Base-by-base conservation (phyloP, 2,797 vertebrate genomes). In the Selene dorsalis region DNA sequence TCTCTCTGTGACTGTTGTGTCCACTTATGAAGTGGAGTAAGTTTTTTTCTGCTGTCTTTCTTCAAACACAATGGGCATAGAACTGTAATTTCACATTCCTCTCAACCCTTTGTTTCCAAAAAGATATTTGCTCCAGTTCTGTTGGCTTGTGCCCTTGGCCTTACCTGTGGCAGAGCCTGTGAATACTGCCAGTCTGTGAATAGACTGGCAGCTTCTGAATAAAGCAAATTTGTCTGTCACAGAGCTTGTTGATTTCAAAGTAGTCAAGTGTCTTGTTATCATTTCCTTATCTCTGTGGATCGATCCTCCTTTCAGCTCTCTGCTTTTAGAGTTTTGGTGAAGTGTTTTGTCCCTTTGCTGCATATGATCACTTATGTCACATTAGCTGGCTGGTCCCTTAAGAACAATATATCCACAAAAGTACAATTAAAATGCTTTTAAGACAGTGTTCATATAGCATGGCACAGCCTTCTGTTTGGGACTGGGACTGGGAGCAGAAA, bases 401-500 rank as follows among this genome's bases (percentile, higher is more conserved):
- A 79, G 77, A 63, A 7, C 8, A 18, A 4, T 10, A 16, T 75
- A 73, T 43, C 61, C 72, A 78, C 89, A 71, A 53, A 81, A 73
- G 88, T 72, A 71, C 83, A 74, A 91, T 90, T 90, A 90, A 78
- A 80, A 85, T 55, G 24, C 69, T 83, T 57, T 65, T 58, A 75
- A 83, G 73, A 56, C 64, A 67, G 26, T 79, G 80, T 43, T 90
- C 76, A 72, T 1, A 28, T 77, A 85, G 84, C 89, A 80, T 85
- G 53, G 24, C 47, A 69, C 60, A 73, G 18, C 81, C 85, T 83
- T 87, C 88, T 91, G 90, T 91, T 67, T 75, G 83, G 88, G 87
- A 90, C 83, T 75, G 83, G 88, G 87, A 90, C 82, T 89, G 83
- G 84, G 87, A 89, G 72, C 73, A 80, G 28, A 77, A 78, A 75